Percentiles rank a stretch among this genome's conserved stretches.
phyloP scores from a whole-genome alignment of 2,888 invertebrate genomes.

The Lottia gigantea region DNA sequence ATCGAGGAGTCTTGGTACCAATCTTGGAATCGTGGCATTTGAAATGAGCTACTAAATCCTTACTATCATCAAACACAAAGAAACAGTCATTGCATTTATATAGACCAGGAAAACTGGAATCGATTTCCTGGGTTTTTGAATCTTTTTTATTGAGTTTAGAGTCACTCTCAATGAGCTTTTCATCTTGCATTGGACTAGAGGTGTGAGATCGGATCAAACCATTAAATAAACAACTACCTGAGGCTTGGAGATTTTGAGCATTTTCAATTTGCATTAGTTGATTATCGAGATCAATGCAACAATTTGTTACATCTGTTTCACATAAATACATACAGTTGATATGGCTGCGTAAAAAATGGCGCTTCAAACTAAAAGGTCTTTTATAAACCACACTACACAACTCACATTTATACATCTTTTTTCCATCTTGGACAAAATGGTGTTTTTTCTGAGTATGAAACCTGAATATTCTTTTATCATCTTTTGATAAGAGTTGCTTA shows the following conservation, averaged over 20 bases:
- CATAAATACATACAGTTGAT: slow-evolving; percentile 69
- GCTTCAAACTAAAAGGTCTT: slow-evolving; percentile 70
- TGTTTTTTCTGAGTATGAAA: neutral
- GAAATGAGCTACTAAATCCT: neutral
- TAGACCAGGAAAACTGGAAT: neutral
- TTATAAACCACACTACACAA: slow-evolving; percentile 70
- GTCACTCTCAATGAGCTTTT: neutral
- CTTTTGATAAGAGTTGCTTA: too few species aligned
- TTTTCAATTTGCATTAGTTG: slow-evolving; percentile 12
- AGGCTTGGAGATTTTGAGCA: neutral
- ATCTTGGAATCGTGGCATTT: neutral
- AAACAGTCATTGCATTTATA: neutral
- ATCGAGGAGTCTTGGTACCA: too few species aligned
- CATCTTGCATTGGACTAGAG: neutral
- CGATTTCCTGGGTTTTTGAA: too few species aligned
- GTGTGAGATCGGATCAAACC: neutral
- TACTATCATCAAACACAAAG: slow-evolving; percentile 2
- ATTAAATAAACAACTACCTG: neutral
- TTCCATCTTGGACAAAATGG: slow-evolving; percentile 46
- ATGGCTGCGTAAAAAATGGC: slow-evolving; percentile 71
- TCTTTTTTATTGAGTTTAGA: neutral
- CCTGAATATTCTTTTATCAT: neutral
- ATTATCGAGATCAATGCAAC: slow-evolving; percentile 62
- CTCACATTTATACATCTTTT: slow-evolving; percentile 71
- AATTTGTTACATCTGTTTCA: slow-evolving; percentile 68